These are phyloP conservation scores for Vireo griseus DNA, from an alignment of 2,797 vertebrate species.

Conservation along the genomic window DNA sequence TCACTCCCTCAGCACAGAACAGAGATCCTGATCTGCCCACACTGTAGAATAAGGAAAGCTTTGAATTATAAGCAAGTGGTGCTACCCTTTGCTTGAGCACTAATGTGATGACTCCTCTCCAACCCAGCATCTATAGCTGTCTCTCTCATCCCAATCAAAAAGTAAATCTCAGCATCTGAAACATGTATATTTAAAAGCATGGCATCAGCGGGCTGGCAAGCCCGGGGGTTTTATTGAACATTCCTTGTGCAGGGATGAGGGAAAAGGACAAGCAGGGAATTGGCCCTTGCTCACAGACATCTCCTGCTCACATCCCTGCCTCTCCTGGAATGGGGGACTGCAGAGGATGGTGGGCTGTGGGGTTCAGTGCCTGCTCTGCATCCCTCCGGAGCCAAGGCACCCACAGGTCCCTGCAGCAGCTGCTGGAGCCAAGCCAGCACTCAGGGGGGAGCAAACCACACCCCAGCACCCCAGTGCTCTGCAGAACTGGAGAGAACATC, in stretches of 20 bases:
- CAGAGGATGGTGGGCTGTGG: fast-evolving
- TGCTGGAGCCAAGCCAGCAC: neutral
- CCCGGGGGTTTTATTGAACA: neutral
- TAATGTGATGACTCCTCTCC: neutral
- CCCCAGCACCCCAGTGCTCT: neutral
- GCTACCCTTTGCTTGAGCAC: neutral
- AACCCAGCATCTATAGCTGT: constrained; percentile 12
- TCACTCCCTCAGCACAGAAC: neutral
- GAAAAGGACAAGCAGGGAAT: neutral
- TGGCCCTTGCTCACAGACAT: neutral
- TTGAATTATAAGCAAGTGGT: neutral
- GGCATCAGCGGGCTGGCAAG: neutral
- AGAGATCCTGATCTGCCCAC: neutral
- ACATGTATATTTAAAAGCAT: neutral
- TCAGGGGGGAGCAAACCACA: neutral
- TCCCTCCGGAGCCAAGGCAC: neutral
- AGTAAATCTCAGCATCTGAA: constrained; percentile 25
- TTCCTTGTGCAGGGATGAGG: neutral
- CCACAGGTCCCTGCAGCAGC: fast-evolving
- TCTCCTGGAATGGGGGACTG: neutral
- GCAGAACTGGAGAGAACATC: neutral
- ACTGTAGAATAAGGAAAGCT: neutral
- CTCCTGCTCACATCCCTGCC: neutral
- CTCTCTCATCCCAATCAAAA: constrained; percentile 31
- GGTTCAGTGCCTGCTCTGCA: fast-evolving